Percentiles rank a stretch among this genome's conserved stretches.
Evolutionary conservation across 2,888 invertebrate species (phyloP).

Genomic region (Linhomoeus sp.): DNA sequence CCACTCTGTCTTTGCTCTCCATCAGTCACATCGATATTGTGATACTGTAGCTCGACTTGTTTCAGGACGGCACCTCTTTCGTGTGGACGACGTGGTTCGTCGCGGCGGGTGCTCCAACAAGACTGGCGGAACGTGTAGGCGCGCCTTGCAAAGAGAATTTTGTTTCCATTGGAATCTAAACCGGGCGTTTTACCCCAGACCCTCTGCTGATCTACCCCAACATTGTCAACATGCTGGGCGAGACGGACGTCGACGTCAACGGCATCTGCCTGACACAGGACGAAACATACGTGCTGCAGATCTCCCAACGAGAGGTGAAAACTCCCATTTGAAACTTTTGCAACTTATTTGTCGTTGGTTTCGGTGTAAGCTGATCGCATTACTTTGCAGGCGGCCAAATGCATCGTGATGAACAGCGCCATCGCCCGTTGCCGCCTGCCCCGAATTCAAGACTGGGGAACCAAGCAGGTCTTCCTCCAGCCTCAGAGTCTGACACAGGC

Average conservation of each 20-base stretch:
- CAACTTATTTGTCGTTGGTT: no score
- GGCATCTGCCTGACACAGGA: slow-evolving; percentile 65
- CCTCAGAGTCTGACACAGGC: slow-evolving; percentile 15
- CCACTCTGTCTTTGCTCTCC: no score
- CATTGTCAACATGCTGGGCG: slow-evolving; percentile 91
- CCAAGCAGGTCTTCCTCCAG: slow-evolving; percentile 24
- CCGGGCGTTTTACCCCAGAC: slow-evolving; percentile 9
- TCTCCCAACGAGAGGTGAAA: slow-evolving; percentile 22
- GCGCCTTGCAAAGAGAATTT: no score
- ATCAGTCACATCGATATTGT: no score
- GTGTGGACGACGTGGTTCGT: slow-evolving; percentile 80
- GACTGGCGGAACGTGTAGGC: slow-evolving; percentile 25
- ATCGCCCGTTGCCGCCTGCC: slow-evolving; percentile 23
- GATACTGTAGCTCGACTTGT: no score
- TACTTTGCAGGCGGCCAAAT: slow-evolving; percentile 11
- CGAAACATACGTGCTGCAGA: slow-evolving; percentile 23
- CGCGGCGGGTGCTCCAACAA: slow-evolving; percentile 54
- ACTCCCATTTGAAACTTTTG: no score
- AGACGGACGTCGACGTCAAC: slow-evolving; percentile 83
- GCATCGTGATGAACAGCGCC: slow-evolving; percentile 20
- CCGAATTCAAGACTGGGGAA: slow-evolving; percentile 25
- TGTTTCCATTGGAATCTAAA: no score
- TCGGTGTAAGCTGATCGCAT: no score
- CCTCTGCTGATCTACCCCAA: slow-evolving; percentile 43
- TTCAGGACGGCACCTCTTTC: slow-evolving; percentile 53